Conservation (phyloP, 2,888 invertebrate genomes). For the Baronia brevicornis region DNA sequence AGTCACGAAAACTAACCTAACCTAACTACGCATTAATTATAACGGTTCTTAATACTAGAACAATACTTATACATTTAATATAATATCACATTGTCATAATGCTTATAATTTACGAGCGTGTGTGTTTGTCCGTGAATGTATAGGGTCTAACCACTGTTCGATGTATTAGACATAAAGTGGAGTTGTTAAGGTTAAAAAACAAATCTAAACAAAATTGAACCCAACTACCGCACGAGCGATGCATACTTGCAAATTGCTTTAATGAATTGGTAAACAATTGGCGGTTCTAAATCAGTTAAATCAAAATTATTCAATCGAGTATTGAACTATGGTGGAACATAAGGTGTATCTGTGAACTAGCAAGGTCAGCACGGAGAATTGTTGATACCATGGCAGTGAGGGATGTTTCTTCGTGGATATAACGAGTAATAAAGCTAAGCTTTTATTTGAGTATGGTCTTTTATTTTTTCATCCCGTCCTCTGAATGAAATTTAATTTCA, state of each 20-base stretch:
- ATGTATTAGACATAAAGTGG: slow-evolving; percentile 68
- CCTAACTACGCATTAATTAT: slow-evolving; percentile 72
- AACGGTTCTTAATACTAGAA: slow-evolving; percentile 69
- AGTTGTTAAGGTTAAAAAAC: slow-evolving; percentile 49
- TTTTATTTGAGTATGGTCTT: slow-evolving; percentile 78
- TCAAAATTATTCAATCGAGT: slow-evolving; percentile 64
- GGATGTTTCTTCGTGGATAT: slow-evolving; percentile 79
- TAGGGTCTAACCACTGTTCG: slow-evolving; percentile 70
- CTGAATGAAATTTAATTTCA: not conserved
- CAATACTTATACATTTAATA: slow-evolving; percentile 71
- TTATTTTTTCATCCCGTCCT: slow-evolving; percentile 39
- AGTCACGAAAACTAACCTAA: slow-evolving; percentile 65
- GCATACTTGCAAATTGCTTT: slow-evolving; percentile 47
- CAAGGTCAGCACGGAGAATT: slow-evolving; percentile 59
- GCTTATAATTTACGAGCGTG: slow-evolving; percentile 76
- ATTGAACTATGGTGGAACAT: slow-evolving; percentile 50
- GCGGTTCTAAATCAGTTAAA: slow-evolving; percentile 51
- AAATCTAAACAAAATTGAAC: slow-evolving; percentile 52
- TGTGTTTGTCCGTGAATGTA: slow-evolving; percentile 76
- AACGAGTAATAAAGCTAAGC: slow-evolving; percentile 85
- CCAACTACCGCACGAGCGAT: slow-evolving; percentile 24
- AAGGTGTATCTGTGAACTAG: slow-evolving; percentile 49
- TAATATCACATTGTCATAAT: slow-evolving; percentile 76
- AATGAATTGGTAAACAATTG: slow-evolving; percentile 52
- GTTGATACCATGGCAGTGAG: slow-evolving; percentile 61